phyloP scores from a whole-genome alignment of 2,797 vertebrate genomes.

The Mus minutoides region DNA sequence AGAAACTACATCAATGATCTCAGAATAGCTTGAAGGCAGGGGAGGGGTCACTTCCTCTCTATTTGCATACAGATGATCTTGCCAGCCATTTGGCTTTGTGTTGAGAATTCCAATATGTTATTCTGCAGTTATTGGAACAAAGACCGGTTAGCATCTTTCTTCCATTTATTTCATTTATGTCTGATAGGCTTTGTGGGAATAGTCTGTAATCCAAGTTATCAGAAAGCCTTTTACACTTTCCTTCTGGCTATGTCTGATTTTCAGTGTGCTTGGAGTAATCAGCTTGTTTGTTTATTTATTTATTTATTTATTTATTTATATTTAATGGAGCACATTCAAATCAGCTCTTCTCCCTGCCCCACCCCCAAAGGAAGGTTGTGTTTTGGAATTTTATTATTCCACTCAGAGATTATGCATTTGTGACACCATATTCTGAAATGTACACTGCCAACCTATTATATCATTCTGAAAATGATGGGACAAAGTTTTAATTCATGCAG shows the following conservation, averaged over 20 bases:
- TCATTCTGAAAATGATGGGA: slow-evolving; percentile 58
- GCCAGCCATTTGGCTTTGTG: slow-evolving; percentile 72
- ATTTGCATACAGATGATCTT: slow-evolving; percentile 70
- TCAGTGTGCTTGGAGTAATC: slow-evolving; percentile 70
- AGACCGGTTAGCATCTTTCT: slow-evolving; percentile 45
- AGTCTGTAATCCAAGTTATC: slow-evolving; percentile 68
- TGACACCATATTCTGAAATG: slow-evolving; percentile 60
- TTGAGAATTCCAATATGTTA: slow-evolving; percentile 71
- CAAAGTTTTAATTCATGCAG: slow-evolving; percentile 70
- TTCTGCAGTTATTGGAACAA: slow-evolving; percentile 66
- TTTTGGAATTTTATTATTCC: slow-evolving; percentile 69
- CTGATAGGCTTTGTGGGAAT: slow-evolving; percentile 77
- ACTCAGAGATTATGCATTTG: slow-evolving; percentile 63
- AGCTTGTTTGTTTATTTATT: background rate
- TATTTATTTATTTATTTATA: slow-evolving; percentile 72
- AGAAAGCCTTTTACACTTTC: slow-evolving; percentile 63
- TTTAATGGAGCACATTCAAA: slow-evolving; percentile 73
- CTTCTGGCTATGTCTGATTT: slow-evolving; percentile 72
- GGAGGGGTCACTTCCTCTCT: slow-evolving; percentile 60
- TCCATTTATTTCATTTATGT: slow-evolving; percentile 78
- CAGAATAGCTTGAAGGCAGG: slow-evolving; percentile 65
- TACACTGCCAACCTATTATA: slow-evolving; percentile 63
- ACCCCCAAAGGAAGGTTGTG: slow-evolving; percentile 58
- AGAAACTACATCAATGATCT: slow-evolving; percentile 70
- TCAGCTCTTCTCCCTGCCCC: slow-evolving; percentile 34